Evolutionary conservation across 2,797 vertebrate genomes (phyloP), one percentile per base, ranked within the genome.

Genomic region (Oophaga sylvatica): DNA sequence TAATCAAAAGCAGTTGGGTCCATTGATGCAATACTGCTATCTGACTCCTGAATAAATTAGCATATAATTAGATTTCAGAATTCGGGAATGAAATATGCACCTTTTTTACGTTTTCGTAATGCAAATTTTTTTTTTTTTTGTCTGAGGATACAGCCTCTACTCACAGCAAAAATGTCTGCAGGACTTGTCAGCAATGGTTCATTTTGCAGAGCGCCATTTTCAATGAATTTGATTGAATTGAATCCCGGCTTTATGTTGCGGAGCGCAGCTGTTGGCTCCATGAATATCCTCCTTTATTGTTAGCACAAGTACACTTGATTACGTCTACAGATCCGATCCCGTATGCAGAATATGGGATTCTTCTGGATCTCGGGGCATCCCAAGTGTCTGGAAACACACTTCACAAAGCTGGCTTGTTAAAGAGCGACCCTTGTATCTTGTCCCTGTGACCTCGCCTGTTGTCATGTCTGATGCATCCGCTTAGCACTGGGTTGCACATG

Each of bases 241-340:
- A 19, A 57, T 65, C 88, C 3, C 17, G 86, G 71, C 89, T 45
- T 73, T 35, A 88, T 89, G 80, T 41, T 67, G 62, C 35, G 81
- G 75, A 93, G 71, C 90, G 62, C 89, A 91, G 87, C 90, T 92
- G 90, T 90, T 91, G 90, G 78, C 91, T 89, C 76, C 90, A 87
- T 91, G 92, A 92, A 90, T 92, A 85, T 90, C 78, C 91, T 90
- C 84, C 77, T 86, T 89, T 92, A 73, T 90, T 92, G 81, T 92
- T 76, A 59, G 70, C 83, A 85, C 87, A 88, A 88, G 83, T 45
- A 70, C 59, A n/a, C 83, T 86, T 86, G 83, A 89, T 89, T 82
- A 70, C 29, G 48, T 82, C 84, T 71, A 8, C 77, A 78, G 26
- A 85, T 81, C 73, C 20, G 19, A 62, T 29, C 31, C 56, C 20